These are phyloP conservation scores for Yponomeuta cagnagella DNA, from an alignment of 2,888 invertebrate genomes.

Conservation along the genomic window DNA sequence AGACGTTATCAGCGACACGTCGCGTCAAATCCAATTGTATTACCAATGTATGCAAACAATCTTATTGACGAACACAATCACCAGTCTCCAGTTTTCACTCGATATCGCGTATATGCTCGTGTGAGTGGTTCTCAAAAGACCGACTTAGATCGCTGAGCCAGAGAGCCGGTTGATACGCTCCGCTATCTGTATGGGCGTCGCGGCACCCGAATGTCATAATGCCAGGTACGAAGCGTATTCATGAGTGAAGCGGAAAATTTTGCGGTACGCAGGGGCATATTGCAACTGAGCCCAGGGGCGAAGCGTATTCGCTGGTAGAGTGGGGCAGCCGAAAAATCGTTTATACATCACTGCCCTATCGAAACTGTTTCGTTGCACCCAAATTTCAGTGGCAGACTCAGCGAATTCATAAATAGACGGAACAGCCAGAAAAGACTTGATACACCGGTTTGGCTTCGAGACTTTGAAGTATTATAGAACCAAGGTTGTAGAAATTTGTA, in stretches of 20 bases:
- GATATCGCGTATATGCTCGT: neutral
- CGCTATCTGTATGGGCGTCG: conserved; percentile 1
- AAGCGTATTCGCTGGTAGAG: too few species aligned
- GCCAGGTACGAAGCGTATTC: neutral
- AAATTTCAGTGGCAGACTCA: too few species aligned
- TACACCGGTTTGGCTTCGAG: too few species aligned
- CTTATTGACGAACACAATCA: neutral
- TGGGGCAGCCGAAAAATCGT: too few species aligned
- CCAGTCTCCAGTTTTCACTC: conserved; percentile 9
- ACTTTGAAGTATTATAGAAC: too few species aligned
- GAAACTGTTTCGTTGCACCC: too few species aligned
- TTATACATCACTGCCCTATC: too few species aligned
- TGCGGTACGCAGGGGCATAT: too few species aligned
- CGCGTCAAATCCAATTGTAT: neutral
- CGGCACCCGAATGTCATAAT: neutral
- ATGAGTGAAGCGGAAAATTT: neutral
- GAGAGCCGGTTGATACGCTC: conserved; percentile 44
- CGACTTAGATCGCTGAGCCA: conserved; percentile 38
- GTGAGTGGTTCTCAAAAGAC: conserved; percentile 11
- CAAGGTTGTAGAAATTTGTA: too few species aligned
- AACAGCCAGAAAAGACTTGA: too few species aligned
- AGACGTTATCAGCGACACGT: neutral
- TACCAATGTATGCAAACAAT: neutral
- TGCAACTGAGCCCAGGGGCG: too few species aligned
- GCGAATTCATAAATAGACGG: too few species aligned